Conservation (phyloP, 2,797 vertebrate species). For the Lophotriccus pileatus region DNA sequence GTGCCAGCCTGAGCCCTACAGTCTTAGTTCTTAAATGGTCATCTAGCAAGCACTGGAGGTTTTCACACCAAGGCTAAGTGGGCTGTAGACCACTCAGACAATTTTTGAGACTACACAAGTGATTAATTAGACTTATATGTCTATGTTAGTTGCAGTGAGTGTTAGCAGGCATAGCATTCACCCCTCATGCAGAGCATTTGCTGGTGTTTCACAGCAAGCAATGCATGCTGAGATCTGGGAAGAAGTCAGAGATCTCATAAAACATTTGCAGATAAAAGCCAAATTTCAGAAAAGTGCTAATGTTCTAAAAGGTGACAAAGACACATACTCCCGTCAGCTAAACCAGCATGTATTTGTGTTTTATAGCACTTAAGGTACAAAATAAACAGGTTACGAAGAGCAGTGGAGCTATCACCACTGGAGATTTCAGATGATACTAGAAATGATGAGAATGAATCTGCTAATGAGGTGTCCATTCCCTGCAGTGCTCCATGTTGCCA, state of each 20-base stretch:
- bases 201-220: neutral
- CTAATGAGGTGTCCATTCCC: neutral
- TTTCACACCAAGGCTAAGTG: neutral
- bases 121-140: neutral
- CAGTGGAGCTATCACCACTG: neutral
- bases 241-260: neutral
- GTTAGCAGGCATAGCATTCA: neutral
- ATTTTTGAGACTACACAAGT: neutral
- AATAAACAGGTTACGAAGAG: neutral
- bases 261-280: neutral
- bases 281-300: neutral
- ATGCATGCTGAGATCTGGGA: neutral
- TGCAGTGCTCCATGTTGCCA: neutral
- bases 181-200: neutral
- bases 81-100: neutral
- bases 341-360: neutral
- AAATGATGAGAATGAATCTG: neutral
- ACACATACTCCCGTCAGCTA: neutral
- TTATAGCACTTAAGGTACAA: neutral
- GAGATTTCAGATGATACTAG: neutral
- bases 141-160: accelerated
- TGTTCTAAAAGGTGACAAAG: neutral
- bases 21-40: neutral
- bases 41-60: neutral
- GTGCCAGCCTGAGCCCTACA: neutral